phyloP scores from a whole-genome alignment of 1,140 invertebrate species.

The Lepeophtheirus salmonis region DNA sequence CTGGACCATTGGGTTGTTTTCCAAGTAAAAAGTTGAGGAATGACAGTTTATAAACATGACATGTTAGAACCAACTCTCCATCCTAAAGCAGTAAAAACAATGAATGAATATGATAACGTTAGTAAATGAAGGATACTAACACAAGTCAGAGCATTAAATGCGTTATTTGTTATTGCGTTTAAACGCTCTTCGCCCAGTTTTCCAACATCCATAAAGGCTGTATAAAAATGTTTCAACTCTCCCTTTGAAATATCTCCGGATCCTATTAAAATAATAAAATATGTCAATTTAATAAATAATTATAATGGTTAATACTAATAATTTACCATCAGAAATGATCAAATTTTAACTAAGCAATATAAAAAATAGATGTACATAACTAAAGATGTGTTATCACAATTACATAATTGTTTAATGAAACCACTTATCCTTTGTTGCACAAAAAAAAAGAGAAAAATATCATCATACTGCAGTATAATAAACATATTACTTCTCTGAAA shows the following conservation, averaged over 20 bases:
- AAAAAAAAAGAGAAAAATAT: too few species aligned
- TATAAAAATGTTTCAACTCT: constrained; percentile 43
- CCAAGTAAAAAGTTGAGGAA: constrained; percentile 23
- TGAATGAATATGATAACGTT: neutral
- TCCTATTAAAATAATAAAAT: constrained; percentile 27
- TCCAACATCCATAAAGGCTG: constrained; percentile 42
- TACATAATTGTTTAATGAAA: too few species aligned
- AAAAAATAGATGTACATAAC: neutral
- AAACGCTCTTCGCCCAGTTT: constrained; percentile 40
- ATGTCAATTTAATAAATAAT: constrained; percentile 16
- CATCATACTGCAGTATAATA: too few species aligned
- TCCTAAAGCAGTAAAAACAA: constrained; percentile 16
- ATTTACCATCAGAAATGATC: too few species aligned
- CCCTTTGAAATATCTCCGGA: constrained; percentile 40
- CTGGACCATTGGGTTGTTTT: constrained; percentile 23
- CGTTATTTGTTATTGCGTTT: constrained; percentile 37
- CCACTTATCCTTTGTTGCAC: too few species aligned
- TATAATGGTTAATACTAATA: neutral
- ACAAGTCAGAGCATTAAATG: constrained; percentile 37
- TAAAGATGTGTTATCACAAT: too few species aligned
- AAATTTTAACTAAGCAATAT: neutral
- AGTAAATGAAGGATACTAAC: constrained; percentile 31
- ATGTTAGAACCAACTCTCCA: constrained; percentile 22
- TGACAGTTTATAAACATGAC: constrained; percentile 21
- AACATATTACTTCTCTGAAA: too few species aligned